These are phyloP conservation scores for Megaceryle alcyon DNA, from an alignment of 2,797 vertebrate genomes.

Conservation along the genomic window DNA sequence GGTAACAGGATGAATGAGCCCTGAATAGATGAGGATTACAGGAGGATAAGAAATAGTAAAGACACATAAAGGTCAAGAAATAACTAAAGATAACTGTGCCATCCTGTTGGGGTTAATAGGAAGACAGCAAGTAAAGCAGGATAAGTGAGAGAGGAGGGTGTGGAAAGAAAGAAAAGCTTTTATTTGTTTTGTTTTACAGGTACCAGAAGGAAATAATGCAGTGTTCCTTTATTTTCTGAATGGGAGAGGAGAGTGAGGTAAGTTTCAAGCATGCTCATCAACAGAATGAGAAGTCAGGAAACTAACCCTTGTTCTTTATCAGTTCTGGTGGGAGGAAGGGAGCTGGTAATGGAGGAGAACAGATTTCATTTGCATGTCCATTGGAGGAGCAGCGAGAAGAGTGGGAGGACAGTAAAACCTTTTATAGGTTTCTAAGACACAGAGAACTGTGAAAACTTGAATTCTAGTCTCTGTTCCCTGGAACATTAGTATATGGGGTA, in stretches of 20 bases:
- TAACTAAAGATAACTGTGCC: background rate
- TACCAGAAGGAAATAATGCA: background rate
- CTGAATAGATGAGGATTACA: constrained; percentile 19
- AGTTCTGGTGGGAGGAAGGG: background rate
- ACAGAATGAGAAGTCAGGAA: background rate
- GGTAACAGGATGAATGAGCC: background rate
- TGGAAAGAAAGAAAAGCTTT: background rate
- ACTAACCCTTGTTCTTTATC: background rate
- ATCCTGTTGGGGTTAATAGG: background rate
- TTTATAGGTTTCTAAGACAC: background rate
- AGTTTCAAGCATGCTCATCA: background rate
- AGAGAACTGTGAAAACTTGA: background rate
- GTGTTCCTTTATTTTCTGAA: background rate
- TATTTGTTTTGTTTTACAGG: background rate
- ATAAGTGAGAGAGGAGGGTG: background rate
- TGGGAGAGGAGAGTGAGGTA: background rate
- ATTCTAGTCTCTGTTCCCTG: background rate
- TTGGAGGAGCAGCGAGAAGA: background rate
- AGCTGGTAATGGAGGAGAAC: background rate
- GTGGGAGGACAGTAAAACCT: background rate
- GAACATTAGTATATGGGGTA: background rate
- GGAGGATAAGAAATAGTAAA: background rate
- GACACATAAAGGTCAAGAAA: background rate
- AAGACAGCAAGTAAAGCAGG: background rate
- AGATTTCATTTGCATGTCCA: background rate